These are phyloP conservation scores for Conops quadrifasciatus DNA, from an alignment of 2,888 invertebrate genomes.

Conservation along the genomic window DNA sequence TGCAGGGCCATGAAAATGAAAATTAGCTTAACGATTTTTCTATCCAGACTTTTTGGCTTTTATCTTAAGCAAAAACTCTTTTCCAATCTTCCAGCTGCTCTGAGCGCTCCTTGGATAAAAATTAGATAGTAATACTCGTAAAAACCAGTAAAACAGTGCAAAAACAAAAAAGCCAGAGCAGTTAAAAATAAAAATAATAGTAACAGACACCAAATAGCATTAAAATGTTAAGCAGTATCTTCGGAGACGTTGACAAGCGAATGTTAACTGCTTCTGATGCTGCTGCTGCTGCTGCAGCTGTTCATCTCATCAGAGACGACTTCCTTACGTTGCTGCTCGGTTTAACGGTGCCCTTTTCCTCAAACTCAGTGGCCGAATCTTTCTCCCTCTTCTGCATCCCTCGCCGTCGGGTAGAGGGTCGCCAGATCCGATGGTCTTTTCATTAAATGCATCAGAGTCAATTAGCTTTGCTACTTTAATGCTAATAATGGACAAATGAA, in stretches of 20 bases:
- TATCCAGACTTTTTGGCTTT: no score
- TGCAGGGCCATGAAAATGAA: no score
- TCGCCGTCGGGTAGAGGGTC: no score
- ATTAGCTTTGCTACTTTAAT: constrained; percentile 60
- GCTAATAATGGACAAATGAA: constrained; percentile 61
- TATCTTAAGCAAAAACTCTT: no score
- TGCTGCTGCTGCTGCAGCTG: background rate
- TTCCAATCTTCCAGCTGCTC: no score
- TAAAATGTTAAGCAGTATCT: constrained; percentile 22
- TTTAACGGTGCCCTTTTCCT: background rate
- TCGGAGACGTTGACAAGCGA: constrained; percentile 26
- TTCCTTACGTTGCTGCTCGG: background rate
- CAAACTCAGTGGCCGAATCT: background rate
- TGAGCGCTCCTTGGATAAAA: no score
- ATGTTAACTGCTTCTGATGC: constrained; percentile 8
- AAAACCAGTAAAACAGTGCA: background rate
- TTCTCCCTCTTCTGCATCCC: background rate
- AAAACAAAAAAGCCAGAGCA: background rate
- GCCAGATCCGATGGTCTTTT: constrained; percentile 16
- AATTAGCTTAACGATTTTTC: no score
- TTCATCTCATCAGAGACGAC: no score
- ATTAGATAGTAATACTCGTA: no score
- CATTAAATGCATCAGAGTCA: constrained; percentile 52
- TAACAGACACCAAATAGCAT: constrained; percentile 14
- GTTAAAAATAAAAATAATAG: constrained; percentile 7